Base-by-base conservation (phyloP, 2,888 invertebrate species). In the Timema cristinae region DNA sequence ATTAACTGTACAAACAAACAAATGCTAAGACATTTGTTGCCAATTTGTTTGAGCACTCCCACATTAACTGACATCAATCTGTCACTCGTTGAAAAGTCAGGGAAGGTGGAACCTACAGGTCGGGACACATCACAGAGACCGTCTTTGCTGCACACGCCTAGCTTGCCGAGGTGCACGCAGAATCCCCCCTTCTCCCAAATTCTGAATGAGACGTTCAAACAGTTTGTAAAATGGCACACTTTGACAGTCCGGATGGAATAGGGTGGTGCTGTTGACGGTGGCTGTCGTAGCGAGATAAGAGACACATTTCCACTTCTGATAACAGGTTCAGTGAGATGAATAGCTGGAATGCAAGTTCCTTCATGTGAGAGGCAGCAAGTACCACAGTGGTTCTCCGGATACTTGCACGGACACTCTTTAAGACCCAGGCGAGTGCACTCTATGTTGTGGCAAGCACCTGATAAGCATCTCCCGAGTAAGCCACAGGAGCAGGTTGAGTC, bases 391-490 rank as follows among this genome's bases (percentile, higher is more conserved):
- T 48, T 48, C 8, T 6, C 7, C 7, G 6, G 7, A 7, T 52
- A 16, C 7, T 32, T 16, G 75, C 86, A 86, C 13, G 77, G 77
- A 77, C 86, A 86, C 78, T 86, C 86, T 13, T 72, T 75, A 0
- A 85, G 79, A 0, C 84, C 84, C 0, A 86, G 77, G 7, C 80
- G 73, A 0, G 83, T 83, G 77, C 86, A 86, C 77, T 86, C 86
- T 0, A 83, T 81, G 1, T 85, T 85, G 75, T 84, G 84, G 72
- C 86, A 86, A 69, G 79, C 78, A 8, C 81, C 80, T 73, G 83
- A 84, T 15, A 83, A 67, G 70, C 86, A 86, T 5, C 81, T 79
- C 0, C 86, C 86, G 50, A 83, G 83, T 59, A 85, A 78, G 0
- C 85, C 86, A 76, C 86, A 86, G 0, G 75, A 76, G 73, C 85